These are phyloP conservation scores for Corticium candelabrum DNA, from an alignment of 37 sponge, comb jelly and placozoan species.

Conservation along the genomic window DNA sequence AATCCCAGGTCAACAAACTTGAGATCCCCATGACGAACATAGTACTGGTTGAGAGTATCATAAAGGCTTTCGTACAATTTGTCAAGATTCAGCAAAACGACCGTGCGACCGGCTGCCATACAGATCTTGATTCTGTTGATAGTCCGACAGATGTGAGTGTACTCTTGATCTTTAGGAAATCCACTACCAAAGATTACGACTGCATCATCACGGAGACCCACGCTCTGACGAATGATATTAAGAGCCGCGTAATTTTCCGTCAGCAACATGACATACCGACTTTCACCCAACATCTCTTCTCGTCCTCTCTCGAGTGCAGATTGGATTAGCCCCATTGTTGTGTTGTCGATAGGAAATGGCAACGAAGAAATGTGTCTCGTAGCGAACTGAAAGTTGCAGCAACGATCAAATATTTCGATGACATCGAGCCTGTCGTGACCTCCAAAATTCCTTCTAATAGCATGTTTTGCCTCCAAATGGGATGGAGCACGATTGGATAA, in stretches of 20 bases:
- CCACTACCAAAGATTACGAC: conserved; percentile 83
- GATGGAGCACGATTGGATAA: conserved; percentile 25
- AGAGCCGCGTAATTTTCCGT: conserved; percentile 81
- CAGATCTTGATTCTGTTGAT: conserved; percentile 46
- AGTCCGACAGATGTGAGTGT: conserved; percentile 69
- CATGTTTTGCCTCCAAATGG: conserved; percentile 54
- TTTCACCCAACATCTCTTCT: conserved; percentile 33
- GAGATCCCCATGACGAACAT: conserved; percentile 20
- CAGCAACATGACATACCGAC: conserved; percentile 78
- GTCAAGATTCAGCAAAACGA: conserved; percentile 40
- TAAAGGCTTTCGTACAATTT: conserved; percentile 49
- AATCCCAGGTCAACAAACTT: conserved; percentile 46
- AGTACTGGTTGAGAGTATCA: conserved; percentile 52
- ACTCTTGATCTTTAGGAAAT: conserved; percentile 86
- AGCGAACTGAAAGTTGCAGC: neutral
- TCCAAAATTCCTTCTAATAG: conserved; percentile 81
- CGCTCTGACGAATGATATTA: conserved; percentile 50
- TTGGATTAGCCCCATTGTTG: neutral
- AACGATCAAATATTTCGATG: conserved; percentile 2
- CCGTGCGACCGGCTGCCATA: conserved; percentile 46
- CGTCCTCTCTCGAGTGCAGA: neutral
- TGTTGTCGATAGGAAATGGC: neutral
- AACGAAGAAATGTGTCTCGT: neutral
- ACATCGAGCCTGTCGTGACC: conserved; percentile 31
- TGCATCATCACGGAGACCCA: conserved; percentile 16